Evolutionary conservation across 2,797 vertebrate species (phyloP), one percentile per base, ranked within the genome.

Genomic region (Cossypha niveicapilla): DNA sequence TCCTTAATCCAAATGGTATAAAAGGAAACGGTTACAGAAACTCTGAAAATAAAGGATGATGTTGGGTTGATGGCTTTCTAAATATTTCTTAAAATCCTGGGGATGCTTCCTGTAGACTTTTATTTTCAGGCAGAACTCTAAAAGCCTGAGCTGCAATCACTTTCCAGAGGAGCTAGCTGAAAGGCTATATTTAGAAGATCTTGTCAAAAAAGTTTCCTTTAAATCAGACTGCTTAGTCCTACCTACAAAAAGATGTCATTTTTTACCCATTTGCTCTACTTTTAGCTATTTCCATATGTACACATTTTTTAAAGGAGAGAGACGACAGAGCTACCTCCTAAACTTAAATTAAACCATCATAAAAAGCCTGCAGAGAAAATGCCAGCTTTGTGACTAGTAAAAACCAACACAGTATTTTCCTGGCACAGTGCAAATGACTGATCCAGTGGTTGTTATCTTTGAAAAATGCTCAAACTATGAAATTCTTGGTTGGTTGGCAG

Each of bases 371-470:
- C 13, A 82, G 75, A 93, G 86, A 96, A 96, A 94, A 94, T 76
- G 50, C 42, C 81, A 88, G 60, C 62, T 93, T 79, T 95, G 58
- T 82, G 57, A 67, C 73, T 89, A 73, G 60, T 90, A 84, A 96
- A 95, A 93, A n/a, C 2, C 70, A 92, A 67, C 7, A 6, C 0
- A 90, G 58, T 80, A 92, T 96, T 97, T 97, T 96, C 94, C 93
- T 96, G 94, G 96, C 95, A 91, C 60, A 28, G 44, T 16, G 32
- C 32, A 95, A 94, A 90, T 56, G 71, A 74, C 84, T 86, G 90
- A 94, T 66, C 47, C 79, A 83, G 75, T 15, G 71, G 58, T 87
- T 93, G 89, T 92, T 94, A 93, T 92, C 95, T 94, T 97, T 96
- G 88, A 86, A 92, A 96, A 96, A 91, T 54, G 62, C 68, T 94